A percentile compares a stretch with the other conserved stretches of the same genome.
These are phyloP conservation scores for Microctenopoma stevenorrisi DNA, from an alignment of 2,797 vertebrate genomes.

Conservation along the genomic window DNA sequence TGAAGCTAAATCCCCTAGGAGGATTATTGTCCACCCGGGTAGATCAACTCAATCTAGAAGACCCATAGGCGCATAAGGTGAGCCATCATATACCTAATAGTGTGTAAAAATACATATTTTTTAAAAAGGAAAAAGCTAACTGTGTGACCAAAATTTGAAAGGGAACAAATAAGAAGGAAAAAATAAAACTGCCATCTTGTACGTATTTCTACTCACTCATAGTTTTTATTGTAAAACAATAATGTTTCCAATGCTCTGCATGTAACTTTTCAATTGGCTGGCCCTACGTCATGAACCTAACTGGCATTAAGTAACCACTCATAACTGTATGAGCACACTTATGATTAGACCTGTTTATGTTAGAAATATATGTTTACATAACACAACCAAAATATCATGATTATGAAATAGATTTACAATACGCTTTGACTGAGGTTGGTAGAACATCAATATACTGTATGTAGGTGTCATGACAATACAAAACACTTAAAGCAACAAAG, in stretches of 20 bases:
- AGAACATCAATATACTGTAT: background rate
- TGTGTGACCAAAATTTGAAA: background rate
- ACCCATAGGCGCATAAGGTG: constrained; percentile 62
- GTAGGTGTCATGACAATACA: constrained; percentile 9
- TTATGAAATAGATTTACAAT: constrained; percentile 13
- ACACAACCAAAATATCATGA: background rate
- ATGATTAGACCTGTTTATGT: constrained; percentile 7
- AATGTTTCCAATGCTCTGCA: constrained; percentile 2
- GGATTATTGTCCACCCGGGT: constrained; percentile 82
- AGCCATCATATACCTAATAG: constrained; percentile 21
- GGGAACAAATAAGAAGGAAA: background rate
- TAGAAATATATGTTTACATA: background rate
- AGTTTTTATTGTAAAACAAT: background rate
- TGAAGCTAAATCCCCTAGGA: constrained; percentile 85
- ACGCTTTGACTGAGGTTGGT: constrained; percentile 1
- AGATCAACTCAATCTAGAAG: constrained; percentile 80
- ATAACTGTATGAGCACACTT: background rate
- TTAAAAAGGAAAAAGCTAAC: no score
- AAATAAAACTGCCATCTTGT: background rate
- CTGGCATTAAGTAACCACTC: background rate
- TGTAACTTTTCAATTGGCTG: background rate
- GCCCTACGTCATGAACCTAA: constrained; percentile 15
- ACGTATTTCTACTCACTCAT: background rate
- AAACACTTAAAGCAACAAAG: constrained; percentile 23
- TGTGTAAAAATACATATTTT: no score